A percentile compares a stretch with the other conserved stretches of the same genome.
Conservation (phyloP, 2,113 vertebrate species). For the Corythornis madagascariensis region DNA sequence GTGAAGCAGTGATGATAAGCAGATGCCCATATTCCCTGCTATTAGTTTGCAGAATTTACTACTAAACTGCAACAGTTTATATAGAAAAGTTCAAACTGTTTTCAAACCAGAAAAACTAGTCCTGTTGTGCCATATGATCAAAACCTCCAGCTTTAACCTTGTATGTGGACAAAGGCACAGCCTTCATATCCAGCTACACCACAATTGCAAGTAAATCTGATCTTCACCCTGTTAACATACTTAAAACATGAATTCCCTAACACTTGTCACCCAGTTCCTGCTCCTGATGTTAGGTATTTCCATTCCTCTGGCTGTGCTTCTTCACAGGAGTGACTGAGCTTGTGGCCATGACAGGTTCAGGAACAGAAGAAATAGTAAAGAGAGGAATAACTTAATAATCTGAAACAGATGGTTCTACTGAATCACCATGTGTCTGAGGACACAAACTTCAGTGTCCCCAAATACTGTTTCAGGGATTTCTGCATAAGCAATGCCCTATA, state of each 20-base stretch:
- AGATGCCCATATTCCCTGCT: neutral
- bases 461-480: neutral
- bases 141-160: neutral
- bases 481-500: neutral
- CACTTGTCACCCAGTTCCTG: neutral
- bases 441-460: neutral
- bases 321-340: neutral
- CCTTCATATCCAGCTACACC: neutral
- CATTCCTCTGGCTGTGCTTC: fast-evolving
- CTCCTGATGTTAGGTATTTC: neutral
- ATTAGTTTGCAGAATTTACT: neutral
- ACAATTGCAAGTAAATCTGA: neutral
- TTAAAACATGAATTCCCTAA: neutral
- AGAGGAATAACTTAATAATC: neutral
- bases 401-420: neutral
- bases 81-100: neutral
- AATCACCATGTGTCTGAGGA: neutral
- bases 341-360: neutral
- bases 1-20: neutral
- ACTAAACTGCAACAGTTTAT: neutral
- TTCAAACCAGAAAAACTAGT: neutral
- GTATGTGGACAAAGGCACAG: neutral
- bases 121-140: neutral
- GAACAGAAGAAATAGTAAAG: neutral
- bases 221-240: neutral